These are phyloP conservation scores for Ceratotherium simum DNA, from an alignment of 2,113 vertebrate genomes.

Conservation along the genomic window DNA sequence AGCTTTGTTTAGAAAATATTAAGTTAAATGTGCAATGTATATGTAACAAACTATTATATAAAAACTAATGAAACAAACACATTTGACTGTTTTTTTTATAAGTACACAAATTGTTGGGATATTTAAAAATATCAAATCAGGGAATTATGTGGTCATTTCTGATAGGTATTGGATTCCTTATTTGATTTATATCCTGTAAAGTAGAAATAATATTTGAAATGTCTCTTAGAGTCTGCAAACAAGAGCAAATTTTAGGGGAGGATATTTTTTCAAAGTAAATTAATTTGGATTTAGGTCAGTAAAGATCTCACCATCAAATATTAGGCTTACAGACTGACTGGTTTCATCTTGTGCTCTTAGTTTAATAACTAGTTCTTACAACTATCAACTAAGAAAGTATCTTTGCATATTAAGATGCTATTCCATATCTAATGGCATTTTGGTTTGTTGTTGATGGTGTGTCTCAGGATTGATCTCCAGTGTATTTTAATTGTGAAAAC, in stretches of 20 bases:
- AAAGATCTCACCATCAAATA: background rate
- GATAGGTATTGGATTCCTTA: slow-evolving; percentile 43
- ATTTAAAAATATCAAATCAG: slow-evolving; percentile 39
- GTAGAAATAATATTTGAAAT: background rate
- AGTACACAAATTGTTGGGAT: background rate
- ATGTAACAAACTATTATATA: background rate
- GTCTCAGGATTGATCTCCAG: background rate
- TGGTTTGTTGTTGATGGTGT: background rate
- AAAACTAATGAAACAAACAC: slow-evolving; percentile 8
- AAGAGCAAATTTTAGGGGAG: background rate
- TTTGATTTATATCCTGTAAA: background rate
- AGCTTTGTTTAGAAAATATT: slow-evolving; percentile 29
- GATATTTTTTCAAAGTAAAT: slow-evolving; percentile 46
- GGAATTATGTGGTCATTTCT: background rate
- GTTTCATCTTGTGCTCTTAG: background rate
- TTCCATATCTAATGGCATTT: background rate
- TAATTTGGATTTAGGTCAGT: background rate
- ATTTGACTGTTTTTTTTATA: background rate
- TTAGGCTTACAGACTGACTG: background rate
- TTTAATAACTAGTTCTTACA: background rate
- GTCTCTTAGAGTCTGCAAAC: background rate
- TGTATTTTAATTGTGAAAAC: slow-evolving; percentile 58
- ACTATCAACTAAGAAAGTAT: background rate
- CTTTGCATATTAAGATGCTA: background rate
- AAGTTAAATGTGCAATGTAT: background rate